Evolutionary conservation across 2,113 vertebrate species (phyloP), one percentile per base, ranked within the genome.

Genomic region (Ciconia maguari): DNA sequence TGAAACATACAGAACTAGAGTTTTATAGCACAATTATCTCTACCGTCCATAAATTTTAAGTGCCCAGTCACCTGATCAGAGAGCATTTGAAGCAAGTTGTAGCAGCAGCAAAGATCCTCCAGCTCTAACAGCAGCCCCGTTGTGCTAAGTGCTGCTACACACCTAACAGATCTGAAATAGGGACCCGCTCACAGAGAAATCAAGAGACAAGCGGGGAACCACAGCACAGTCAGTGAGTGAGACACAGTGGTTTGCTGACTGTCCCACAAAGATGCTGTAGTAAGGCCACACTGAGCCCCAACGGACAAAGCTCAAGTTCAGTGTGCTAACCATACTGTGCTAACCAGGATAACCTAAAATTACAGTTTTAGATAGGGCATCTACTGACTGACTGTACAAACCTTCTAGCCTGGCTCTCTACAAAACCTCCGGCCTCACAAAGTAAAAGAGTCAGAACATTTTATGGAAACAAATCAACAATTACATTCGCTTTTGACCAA

Each of bases 191-290:
- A 27, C 26, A 51, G 27, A 20, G 52, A 6, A 51, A 46, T 4
- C 30, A 8, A 8, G 75, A 76, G 52, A 6, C 29, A 14, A 16
- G 19, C 0, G 0, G 21, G 79, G 72, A 86, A 58, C 51, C 82
- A 8, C 85, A 79, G 87, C 6, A 0, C 4, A n/a, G 69, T 1
- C 4, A n/a, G 69, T 1, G 0, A 83, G 87, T 2, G 0, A 62
- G 68, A 41, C 29, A 5, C 7, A 0, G 71, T 8, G 74, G 70
- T 68, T 90, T 94, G 91, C 65, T 52, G 78, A 0, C 48, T 36
- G 71, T 60, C 77, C 89, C 87, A 72, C 79, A 87, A 2, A 62
- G 88, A 15, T 42, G 62, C 54, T 80, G 57, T 9, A 80, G 61
- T 7, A 30, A 20, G 3, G 36, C 70, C 87, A 91, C 34, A 2